A percentile compares a stretch with the other conserved stretches of the same genome.
phyloP scores from a whole-genome alignment of 2,797 vertebrate genomes.

The Moxostoma hubbsi region DNA sequence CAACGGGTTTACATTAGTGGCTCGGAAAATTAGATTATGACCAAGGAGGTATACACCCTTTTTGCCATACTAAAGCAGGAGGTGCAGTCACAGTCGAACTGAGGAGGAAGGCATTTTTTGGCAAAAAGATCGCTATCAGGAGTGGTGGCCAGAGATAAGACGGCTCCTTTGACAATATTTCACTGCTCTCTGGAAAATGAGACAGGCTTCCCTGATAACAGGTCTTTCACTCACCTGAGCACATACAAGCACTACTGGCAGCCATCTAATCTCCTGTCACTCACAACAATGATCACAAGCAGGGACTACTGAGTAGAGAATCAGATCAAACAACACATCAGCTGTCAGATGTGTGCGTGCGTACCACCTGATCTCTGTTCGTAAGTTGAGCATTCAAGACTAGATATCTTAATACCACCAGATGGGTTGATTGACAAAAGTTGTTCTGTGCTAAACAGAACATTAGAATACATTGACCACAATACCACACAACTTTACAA shows the following conservation, averaged over 20 bases:
- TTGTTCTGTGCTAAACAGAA: too few species aligned
- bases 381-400: background rate
- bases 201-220: constrained; percentile 56
- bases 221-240: constrained; percentile 47
- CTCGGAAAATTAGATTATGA: constrained; percentile 56
- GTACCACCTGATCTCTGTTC: background rate
- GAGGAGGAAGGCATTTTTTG: constrained; percentile 53
- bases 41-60: constrained; percentile 58
- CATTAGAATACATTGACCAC: background rate
- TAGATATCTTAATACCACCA: constrained; percentile 18
- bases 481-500: constrained; percentile 5
- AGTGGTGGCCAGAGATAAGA: constrained; percentile 56
- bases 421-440: background rate
- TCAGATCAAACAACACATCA: constrained; percentile 24
- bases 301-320: background rate
- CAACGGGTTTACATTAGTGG: constrained; percentile 63
- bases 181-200: constrained; percentile 45
- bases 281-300: constrained; percentile 5
- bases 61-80: constrained; percentile 52
- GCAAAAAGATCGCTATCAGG: constrained; percentile 57
- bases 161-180: constrained; percentile 45
- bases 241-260: constrained; percentile 13
- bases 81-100: constrained; percentile 39
- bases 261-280: constrained; percentile 37
- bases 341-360: background rate